Base-by-base conservation (phyloP, 2,888 invertebrate species). In the Scaptomyza reducta region DNA sequence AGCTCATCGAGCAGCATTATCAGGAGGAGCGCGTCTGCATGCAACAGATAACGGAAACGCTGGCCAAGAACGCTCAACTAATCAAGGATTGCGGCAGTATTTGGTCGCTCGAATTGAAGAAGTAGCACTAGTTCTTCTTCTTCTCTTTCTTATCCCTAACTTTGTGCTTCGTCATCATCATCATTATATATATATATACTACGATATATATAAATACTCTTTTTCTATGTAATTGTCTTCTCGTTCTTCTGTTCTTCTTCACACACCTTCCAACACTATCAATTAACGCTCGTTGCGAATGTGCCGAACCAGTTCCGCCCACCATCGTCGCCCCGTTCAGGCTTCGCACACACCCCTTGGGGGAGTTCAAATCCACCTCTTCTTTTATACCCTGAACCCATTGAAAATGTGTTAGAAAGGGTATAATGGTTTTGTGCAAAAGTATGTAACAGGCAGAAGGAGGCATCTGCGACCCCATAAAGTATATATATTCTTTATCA, bases 1-100 rank as follows among this genome's bases (percentile, higher is more conserved):
- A 77, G 6, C n/a, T 72, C 0, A 51, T 72, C 14, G 38, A 54
- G 2, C 33, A 57, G 13, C 61, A 46, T 2, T 44, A 61, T 7
- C 16, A 6, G 11, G 55, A 22, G 22, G 22, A 22, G 3, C 22
- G 22, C 22, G 5, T 22, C 22, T 22, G 1, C 3, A 22, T 22
- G 22, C 22, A 22, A 22, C 22, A 22, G n/a, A 18, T 33, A 0
- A 38, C n/a, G 1, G 11, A 25, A 7, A 27, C 35, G 3, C n/a
- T 35, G 6, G 35, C 35, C 55, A 27, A 27, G 27, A n/a, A 14
- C 10, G 35, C 22, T 22, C 22, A n/a, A 14, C 38, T 38, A 5
- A 38, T 14, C 14, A 38, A 38, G n/a, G 35, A 38, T 38, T 38
- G 38, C n/a, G 35, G 6, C 35, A 35, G 35, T 35, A 35, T 35